Percentiles rank a stretch among this genome's conserved stretches.
phyloP scores from a whole-genome alignment of 2,113 vertebrate genomes.

The Nothoprocta perdicaria region DNA sequence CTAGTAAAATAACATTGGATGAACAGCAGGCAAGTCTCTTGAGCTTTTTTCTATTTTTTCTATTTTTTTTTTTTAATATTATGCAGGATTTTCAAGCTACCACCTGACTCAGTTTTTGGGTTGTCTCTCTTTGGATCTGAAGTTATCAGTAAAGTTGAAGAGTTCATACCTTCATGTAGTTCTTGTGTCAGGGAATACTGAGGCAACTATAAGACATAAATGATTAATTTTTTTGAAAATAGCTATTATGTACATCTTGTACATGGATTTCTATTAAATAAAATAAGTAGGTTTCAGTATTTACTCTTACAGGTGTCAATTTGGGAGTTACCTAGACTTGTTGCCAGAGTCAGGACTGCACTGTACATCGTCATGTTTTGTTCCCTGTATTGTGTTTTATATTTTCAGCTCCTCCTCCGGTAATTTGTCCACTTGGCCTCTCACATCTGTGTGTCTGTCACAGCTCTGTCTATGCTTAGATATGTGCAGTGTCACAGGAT shows the following conservation, averaged over 20 bases:
- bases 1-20: not conserved
- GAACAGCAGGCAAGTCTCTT: not conserved
- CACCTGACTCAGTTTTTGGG: not conserved
- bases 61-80: not conserved
- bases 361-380: not conserved
- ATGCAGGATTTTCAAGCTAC: not conserved
- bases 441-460: not conserved
- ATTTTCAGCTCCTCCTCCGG: not conserved
- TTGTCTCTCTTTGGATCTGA: not conserved
- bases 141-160: not conserved
- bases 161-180: fast-evolving
- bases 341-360: not conserved
- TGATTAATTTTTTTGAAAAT: not conserved
- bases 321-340: not conserved
- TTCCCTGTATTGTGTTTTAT: not conserved
- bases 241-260: not conserved
- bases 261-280: not conserved
- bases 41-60: not conserved
- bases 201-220: fast-evolving
- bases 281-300: not conserved
- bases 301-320: not conserved
- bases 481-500: not conserved
- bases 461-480: not conserved
- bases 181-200: not conserved
- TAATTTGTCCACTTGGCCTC: not conserved